Conservation (phyloP, 2,113 vertebrate species). For the Toxotes jaculatrix region DNA sequence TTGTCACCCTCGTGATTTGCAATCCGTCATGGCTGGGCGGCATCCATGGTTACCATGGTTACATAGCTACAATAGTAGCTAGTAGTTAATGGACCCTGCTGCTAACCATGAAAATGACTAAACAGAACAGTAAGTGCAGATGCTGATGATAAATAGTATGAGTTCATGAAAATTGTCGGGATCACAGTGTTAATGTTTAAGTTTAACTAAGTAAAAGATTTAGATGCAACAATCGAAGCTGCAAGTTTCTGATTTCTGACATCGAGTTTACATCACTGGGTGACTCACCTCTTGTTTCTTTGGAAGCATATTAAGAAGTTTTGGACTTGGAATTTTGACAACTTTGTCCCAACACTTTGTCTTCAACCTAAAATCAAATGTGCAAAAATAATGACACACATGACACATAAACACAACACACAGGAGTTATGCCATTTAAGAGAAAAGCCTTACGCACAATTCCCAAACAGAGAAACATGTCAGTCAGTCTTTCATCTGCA, state of each 20-base stretch:
- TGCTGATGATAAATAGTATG: too few relatives aligned
- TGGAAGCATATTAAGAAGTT: slow-evolving; percentile 25
- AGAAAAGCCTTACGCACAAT: not conserved
- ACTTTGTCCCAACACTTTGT: slow-evolving; percentile 68
- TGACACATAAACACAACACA: not conserved
- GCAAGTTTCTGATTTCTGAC: not conserved
- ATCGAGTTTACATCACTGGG: not conserved
- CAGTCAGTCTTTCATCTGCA: not conserved
- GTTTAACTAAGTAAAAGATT: not conserved
- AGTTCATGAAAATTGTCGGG: too few relatives aligned
- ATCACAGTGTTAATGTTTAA: too few relatives aligned
- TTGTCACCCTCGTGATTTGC: not conserved
- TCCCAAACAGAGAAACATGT: not conserved
- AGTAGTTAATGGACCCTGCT: too few relatives aligned
- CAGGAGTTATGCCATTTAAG: not conserved
- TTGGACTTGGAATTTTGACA: slow-evolving; percentile 51
- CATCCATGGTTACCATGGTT: not conserved
- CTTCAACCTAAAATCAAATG: slow-evolving; percentile 65
- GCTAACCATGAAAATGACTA: too few relatives aligned
- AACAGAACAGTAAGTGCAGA: too few relatives aligned
- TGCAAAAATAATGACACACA: not conserved
- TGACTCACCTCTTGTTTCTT: slow-evolving; percentile 56
- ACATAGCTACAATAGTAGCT: too few relatives aligned
- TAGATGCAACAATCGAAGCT: not conserved
- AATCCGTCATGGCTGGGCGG: not conserved